Percentiles rank a stretch among this genome's conserved stretches.
phyloP scores from a whole-genome alignment of 2,113 vertebrate genomes.

The Chelonoidis abingdonii region DNA sequence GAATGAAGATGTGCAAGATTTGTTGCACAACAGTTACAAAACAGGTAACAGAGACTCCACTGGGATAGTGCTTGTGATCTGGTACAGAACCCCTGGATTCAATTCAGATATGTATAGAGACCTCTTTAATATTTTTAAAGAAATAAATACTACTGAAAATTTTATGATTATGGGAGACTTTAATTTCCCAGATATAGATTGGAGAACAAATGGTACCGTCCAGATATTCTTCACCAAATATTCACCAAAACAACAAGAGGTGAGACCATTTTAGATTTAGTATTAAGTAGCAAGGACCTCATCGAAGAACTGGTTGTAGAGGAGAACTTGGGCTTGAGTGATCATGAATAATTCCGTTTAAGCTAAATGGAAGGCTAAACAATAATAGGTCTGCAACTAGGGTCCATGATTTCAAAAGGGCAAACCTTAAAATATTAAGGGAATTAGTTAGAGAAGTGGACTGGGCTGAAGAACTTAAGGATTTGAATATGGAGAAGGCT shows the following conservation, averaged over 20 bases:
- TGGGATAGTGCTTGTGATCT: background rate
- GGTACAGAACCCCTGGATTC: background rate
- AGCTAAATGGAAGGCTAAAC: background rate
- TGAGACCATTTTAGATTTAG: background rate
- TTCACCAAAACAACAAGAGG: background rate
- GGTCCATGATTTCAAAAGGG: background rate
- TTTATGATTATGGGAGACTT: background rate
- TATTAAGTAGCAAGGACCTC: background rate
- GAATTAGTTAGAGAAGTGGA: background rate
- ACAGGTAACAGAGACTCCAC: background rate
- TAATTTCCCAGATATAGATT: background rate
- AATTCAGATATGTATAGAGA: background rate
- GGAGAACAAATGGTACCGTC: background rate
- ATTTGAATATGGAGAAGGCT: background rate
- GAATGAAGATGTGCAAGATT: background rate
- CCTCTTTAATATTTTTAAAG: background rate
- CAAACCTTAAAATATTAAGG: background rate
- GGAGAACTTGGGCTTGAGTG: background rate
- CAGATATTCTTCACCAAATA: background rate
- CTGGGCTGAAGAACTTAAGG: background rate
- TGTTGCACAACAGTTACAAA: background rate
- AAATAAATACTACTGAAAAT: background rate
- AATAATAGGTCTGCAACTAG: background rate
- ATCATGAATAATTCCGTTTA: background rate
- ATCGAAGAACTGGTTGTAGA: background rate